Conservation (phyloP, 2,113 vertebrate genomes). For the Chloebia gouldiae region DNA sequence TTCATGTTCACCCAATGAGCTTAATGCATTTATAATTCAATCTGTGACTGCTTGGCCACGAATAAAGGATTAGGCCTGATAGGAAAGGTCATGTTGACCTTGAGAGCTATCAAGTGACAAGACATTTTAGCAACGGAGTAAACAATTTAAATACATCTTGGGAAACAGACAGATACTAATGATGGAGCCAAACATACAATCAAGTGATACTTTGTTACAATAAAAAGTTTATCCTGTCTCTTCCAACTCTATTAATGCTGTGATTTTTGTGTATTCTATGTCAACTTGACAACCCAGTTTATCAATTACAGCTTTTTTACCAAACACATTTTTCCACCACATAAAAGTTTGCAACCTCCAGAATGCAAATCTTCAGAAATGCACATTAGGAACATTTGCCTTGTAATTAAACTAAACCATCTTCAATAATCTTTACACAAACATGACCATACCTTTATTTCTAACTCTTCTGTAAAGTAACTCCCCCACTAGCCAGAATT, state of each 20-base stretch:
- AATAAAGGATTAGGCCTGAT: conserved; percentile 21
- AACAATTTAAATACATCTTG: neutral
- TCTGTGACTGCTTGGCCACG: neutral
- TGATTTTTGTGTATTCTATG: neutral
- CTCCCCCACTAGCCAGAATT: neutral
- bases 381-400: neutral
- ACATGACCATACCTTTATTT: neutral
- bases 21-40: conserved; percentile 64
- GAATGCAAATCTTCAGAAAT: neutral
- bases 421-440: neutral
- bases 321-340: neutral
- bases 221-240: neutral
- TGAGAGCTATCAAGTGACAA: conserved; percentile 30
- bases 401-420: neutral
- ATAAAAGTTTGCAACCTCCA: neutral
- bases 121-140: neutral
- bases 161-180: neutral
- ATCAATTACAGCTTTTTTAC: neutral
- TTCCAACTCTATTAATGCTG: neutral
- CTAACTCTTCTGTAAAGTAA: neutral
- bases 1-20: conserved; percentile 10
- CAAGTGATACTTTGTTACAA: neutral
- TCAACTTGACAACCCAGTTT: neutral
- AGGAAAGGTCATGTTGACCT: conserved; percentile 39
- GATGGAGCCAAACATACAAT: neutral